phyloP scores from a whole-genome alignment of 2,888 invertebrate genomes.

The Cephus pygmeus region DNA sequence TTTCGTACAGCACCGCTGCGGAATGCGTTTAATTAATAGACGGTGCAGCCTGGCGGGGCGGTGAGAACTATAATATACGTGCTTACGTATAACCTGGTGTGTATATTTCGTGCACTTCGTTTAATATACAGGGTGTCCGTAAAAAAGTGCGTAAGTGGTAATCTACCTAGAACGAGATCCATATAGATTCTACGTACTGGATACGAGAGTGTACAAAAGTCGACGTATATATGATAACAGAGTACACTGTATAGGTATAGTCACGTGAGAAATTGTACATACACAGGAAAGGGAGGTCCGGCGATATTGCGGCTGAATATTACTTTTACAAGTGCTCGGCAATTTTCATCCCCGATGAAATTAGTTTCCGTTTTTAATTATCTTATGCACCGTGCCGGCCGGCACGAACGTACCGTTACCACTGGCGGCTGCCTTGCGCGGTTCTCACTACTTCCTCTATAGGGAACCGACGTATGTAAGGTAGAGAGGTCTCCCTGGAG shows the following conservation, averaged over 20 bases:
- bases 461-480: neutral
- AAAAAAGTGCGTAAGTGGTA: too few species aligned
- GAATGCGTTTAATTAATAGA: slow-evolving; percentile 40
- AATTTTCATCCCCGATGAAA: slow-evolving; percentile 37
- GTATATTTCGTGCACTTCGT: too few species aligned
- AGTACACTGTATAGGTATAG: too few species aligned
- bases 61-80: neutral
- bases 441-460: neutral
- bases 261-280: too few species aligned
- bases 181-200: too few species aligned
- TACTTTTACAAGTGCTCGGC: slow-evolving; percentile 35
- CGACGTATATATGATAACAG: too few species aligned
- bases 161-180: too few species aligned
- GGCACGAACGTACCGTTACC: neutral
- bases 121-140: too few species aligned
- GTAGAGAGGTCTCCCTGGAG: neutral
- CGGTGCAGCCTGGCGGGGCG: slow-evolving; percentile 9
- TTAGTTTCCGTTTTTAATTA: slow-evolving; percentile 51
- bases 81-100: too few species aligned
- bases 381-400: slow-evolving; percentile 9
- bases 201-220: too few species aligned
- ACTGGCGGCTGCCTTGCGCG: neutral
- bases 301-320: slow-evolving; percentile 32
- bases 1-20: slow-evolving; percentile 29
- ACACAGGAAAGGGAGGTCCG: neutral